Conservation (phyloP, 2,888 invertebrate genomes). For the Hypomecis atomaria region DNA sequence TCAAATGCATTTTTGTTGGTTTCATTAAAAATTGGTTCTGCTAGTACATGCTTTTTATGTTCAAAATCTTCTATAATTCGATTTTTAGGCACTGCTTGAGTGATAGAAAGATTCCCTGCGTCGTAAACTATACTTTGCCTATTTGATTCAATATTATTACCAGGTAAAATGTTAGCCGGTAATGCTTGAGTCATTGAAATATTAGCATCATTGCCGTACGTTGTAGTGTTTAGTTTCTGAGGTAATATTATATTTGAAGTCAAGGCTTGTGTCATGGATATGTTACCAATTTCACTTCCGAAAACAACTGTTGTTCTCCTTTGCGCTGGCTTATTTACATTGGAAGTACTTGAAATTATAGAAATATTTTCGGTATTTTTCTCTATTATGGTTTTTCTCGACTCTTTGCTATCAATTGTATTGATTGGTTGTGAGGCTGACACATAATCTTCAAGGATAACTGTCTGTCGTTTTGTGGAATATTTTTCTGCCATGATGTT, state of each 20-base stretch:
- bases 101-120: slow-evolving; percentile 47
- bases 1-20: neutral
- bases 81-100: slow-evolving; percentile 42
- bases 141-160: slow-evolving; percentile 7
- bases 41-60: neutral
- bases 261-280: slow-evolving; percentile 55
- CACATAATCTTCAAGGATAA: slow-evolving; percentile 41
- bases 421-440: slow-evolving; percentile 43
- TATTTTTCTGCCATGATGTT: slow-evolving; percentile 25
- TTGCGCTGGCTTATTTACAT: slow-evolving; percentile 20
- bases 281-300: slow-evolving; percentile 45
- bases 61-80: slow-evolving; percentile 11
- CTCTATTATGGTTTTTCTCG: slow-evolving; percentile 3
- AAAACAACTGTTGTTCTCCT: slow-evolving; percentile 43
- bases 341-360: slow-evolving; percentile 25
- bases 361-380: slow-evolving; percentile 30
- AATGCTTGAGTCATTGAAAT: slow-evolving; percentile 45
- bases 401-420: slow-evolving; percentile 25
- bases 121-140: slow-evolving; percentile 28
- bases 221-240: slow-evolving; percentile 35
- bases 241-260: slow-evolving; percentile 42
- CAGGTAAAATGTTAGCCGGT: slow-evolving; percentile 28
- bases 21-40: slow-evolving; percentile 1
- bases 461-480: slow-evolving; percentile 27
- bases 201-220: slow-evolving; percentile 42